Conservation (phyloP, 1,140 invertebrate genomes). For the Scaptomyza hsui region DNA sequence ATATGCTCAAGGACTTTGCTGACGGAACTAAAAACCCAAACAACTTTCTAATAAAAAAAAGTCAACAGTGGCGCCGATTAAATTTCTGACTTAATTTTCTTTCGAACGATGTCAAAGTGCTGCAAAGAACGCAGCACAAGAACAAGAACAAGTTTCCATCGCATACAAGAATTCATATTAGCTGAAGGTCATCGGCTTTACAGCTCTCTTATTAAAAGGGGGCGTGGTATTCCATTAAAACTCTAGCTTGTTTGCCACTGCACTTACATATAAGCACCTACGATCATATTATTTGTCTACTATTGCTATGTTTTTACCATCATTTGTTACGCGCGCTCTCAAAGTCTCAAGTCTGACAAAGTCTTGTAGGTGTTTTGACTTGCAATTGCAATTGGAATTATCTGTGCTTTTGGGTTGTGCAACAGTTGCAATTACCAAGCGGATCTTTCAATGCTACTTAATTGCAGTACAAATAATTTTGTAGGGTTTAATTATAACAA, state of each 20-base stretch:
- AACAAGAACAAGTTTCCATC: conserved; percentile 69
- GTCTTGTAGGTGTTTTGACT: conserved; percentile 54
- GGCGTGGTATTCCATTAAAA: conserved; percentile 44
- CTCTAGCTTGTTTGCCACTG: conserved; percentile 16
- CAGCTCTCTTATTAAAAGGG: conserved; percentile 16
- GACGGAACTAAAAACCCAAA: conserved; percentile 70
- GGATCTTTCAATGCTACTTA: conserved; percentile 67
- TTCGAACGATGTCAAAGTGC: conserved; percentile 41
- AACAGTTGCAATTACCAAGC: conserved; percentile 65
- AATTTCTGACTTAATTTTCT: conserved; percentile 77
- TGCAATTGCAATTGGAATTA: conserved; percentile 48
- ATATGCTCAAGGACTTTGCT: conserved; percentile 61
- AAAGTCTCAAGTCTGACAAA: conserved; percentile 3
- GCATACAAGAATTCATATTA: conserved; percentile 52
- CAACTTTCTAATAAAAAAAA: conserved; percentile 80
- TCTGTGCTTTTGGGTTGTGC: conserved; percentile 50
- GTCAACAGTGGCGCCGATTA: conserved; percentile 14
- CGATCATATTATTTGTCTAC: conserved; percentile 23
- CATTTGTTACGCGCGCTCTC: conserved; percentile 56
- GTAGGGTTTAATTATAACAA: conserved; percentile 66
- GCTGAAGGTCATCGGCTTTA: conserved; percentile 67
- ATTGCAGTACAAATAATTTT: conserved; percentile 45
- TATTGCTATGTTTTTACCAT: conserved; percentile 28
- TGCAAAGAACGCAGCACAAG: conserved; percentile 11
- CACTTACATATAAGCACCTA: conserved; percentile 18